Base-by-base conservation (phyloP, 2,797 vertebrate species). In the Neopelma chrysocephalum region DNA sequence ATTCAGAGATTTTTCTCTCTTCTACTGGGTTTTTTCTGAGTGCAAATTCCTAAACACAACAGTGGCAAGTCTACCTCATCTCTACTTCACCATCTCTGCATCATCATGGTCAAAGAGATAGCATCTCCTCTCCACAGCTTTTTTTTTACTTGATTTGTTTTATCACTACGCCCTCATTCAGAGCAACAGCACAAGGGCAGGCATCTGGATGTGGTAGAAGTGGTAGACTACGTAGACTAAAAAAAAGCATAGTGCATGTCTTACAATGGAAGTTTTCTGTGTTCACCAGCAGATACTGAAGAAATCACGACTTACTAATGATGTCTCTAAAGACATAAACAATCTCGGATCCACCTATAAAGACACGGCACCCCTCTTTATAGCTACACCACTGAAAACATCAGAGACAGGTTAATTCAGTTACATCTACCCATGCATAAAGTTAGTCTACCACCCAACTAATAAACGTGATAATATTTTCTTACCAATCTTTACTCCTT, bases 311-410 rank as follows among this genome's bases (percentile, higher is more conserved):
- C 17, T 43, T 62, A 15, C 12, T 66, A 82, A 86, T 1, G 1
- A 64, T 25, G 12, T 23, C 42, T 77, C 58, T 43, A 56, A 62
- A 84, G n/a, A 51, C 21, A 82, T 2, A 64, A 83, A 68, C 12
- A 32, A 61, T 27, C 40, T 64, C n/a, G 10, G 25, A 71, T 34
- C 11, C 12, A 71, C 0, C 0, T 50, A 26, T 42, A 56, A 78
- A 92, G 34, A 68, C 62, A 64, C 2, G 6, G 8, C 47, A 58
- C 53, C 26, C 50, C 3, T 54, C 16, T 50, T 31, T 64, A n/a
- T 6, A 79, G 70, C 9, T 25, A 34, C 43, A 73, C 11, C 53
- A 26, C 27, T 61, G 50, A 82, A 81, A 85, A 53, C 66, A 71
- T 6, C 45, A 23, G 20, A 82, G 16, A 32, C 3, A 50, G 4